phyloP scores from a whole-genome alignment of 2,888 invertebrate genomes.

The Diarsia mendica region DNA sequence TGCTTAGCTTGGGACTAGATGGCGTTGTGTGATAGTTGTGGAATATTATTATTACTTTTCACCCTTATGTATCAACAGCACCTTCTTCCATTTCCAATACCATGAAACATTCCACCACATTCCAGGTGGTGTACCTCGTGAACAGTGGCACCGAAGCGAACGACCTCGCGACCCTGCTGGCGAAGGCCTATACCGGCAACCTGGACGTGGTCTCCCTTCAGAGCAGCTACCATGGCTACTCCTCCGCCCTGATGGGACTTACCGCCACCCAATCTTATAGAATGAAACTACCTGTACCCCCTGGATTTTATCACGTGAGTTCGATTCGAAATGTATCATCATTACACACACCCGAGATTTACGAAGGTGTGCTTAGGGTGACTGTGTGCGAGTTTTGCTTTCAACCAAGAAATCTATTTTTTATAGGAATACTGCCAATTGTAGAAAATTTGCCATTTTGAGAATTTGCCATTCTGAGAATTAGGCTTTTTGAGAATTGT shows the following conservation, averaged over 20 bases:
- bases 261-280: constrained; percentile 95
- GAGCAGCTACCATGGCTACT: constrained; percentile 98
- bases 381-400: neutral
- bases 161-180: constrained; percentile 97
- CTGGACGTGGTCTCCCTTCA: constrained; percentile 96
- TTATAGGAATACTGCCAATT: no score
- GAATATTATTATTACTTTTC: no score
- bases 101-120: constrained; percentile 72
- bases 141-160: constrained; percentile 99
- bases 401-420: no score
- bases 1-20: no score
- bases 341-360: neutral
- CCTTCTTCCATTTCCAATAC: neutral
- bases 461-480: no score
- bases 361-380: neutral
- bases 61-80: no score
- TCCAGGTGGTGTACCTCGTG: constrained; percentile 96
- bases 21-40: no score
- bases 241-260: constrained; percentile 95
- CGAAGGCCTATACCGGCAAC: constrained; percentile 95
- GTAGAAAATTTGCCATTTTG: no score
- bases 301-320: constrained; percentile 95
- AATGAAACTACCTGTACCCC: constrained; percentile 92
- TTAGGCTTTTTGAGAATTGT: no score
- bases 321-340: no score